Conservation (phyloP, 2,888 invertebrate species). For the Nipponacmea schrenckii region DNA sequence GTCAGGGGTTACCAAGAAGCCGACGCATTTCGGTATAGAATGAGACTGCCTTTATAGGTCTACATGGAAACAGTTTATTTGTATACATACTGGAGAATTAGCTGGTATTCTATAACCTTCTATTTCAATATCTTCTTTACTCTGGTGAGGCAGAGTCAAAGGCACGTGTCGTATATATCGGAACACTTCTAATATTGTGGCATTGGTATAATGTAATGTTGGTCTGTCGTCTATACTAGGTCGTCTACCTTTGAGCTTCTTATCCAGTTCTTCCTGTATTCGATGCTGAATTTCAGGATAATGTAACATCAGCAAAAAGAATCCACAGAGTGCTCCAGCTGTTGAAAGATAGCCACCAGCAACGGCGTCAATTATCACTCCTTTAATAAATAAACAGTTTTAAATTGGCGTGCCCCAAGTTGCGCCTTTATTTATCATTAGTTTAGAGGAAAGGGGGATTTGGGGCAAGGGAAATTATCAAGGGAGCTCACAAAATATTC, state of each 20-base stretch:
- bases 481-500: too few relatives aligned
- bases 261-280: neutral
- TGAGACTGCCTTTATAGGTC: too few relatives aligned
- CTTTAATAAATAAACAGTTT: neutral
- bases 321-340: neutral
- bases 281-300: neutral
- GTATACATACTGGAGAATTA: neutral
- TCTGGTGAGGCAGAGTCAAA: neutral
- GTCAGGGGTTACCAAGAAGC: too few relatives aligned
- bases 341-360: neutral
- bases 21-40: too few relatives aligned
- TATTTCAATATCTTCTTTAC: neutral
- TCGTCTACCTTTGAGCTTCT: neutral
- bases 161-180: neutral
- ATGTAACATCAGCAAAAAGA: neutral
- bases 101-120: slow-evolving; percentile 4
- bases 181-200: neutral
- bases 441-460: too few relatives aligned
- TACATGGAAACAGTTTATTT: too few relatives aligned
- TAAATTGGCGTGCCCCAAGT: too few relatives aligned
- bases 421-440: too few relatives aligned
- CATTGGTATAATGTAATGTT: slow-evolving; percentile 2
- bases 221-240: neutral
- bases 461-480: too few relatives aligned
- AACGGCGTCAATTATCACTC: neutral